Percentiles rank a stretch among this genome's conserved stretches.
These are phyloP conservation scores for Tapera naevia DNA, from an alignment of 2,797 vertebrate genomes.

Conservation along the genomic window DNA sequence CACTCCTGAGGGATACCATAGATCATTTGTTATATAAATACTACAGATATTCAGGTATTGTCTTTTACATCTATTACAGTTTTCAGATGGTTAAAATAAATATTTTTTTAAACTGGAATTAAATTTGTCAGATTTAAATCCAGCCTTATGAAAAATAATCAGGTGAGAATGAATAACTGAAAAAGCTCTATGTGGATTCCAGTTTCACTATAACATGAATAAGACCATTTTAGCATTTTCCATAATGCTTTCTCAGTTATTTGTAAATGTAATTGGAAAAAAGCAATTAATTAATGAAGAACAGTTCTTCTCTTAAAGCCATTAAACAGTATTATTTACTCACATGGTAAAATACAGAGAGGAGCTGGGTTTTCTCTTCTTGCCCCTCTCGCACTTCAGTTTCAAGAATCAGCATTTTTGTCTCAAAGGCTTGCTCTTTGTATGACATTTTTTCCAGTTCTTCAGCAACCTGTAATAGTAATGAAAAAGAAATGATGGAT, in stretches of 20 bases:
- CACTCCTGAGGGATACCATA: not conserved
- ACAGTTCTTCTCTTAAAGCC: not conserved
- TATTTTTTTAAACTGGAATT: not conserved
- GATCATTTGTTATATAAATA: not conserved
- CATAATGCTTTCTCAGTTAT: not conserved
- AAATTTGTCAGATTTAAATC: not conserved
- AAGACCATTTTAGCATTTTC: not conserved
- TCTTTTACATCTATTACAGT: not conserved
- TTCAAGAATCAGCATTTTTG: slow-evolving; percentile 83
- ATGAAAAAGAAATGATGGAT: not conserved
- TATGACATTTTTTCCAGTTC: slow-evolving; percentile 77
- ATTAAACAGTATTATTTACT: slow-evolving; percentile 62
- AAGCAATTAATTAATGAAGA: not conserved
- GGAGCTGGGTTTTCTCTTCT: slow-evolving; percentile 80
- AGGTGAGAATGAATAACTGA: not conserved
- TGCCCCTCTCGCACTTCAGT: slow-evolving; percentile 78
- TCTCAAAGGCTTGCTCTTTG: slow-evolving; percentile 80
- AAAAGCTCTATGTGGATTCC: not conserved
- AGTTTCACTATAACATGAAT: not conserved
- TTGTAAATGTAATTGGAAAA: not conserved
- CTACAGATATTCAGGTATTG: not conserved
- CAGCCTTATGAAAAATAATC: not conserved
- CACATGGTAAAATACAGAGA: slow-evolving; percentile 78
- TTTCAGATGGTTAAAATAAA: not conserved
- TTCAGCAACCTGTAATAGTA: slow-evolving; percentile 79